Conservation (phyloP, 2,113 vertebrate species). For the Xiphophorus couchianus region DNA sequence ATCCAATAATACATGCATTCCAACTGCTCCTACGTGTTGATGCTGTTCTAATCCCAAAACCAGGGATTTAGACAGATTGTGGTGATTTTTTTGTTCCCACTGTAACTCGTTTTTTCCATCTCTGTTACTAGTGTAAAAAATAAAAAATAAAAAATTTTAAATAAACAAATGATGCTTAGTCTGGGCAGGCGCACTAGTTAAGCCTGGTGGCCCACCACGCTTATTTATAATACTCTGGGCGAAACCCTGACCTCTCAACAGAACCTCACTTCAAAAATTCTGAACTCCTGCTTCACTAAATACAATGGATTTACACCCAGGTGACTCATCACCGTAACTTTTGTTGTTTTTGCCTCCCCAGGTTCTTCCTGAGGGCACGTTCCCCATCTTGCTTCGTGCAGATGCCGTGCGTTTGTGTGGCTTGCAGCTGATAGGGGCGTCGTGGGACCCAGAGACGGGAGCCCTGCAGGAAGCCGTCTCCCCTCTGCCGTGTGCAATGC, state of each 20-base stretch:
- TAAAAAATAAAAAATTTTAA: too few species aligned
- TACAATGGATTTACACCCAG: neutral
- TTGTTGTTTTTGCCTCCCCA: slow-evolving; percentile 31
- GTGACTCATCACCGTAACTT: neutral
- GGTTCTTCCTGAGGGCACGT: slow-evolving; percentile 52
- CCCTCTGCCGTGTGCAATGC: slow-evolving; percentile 67
- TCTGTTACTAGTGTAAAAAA: too few species aligned
- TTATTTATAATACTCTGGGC: too few species aligned
- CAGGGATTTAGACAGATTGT: too few species aligned
- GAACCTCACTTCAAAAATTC: neutral
- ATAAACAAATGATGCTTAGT: too few species aligned
- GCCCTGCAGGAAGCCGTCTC: slow-evolving; percentile 71
- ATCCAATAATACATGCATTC: too few species aligned
- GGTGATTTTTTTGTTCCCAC: too few species aligned
- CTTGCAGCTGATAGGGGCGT: slow-evolving; percentile 80
- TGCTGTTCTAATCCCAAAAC: too few species aligned
- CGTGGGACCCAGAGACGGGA: slow-evolving; percentile 75
- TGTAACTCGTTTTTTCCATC: too few species aligned
- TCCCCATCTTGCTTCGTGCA: slow-evolving; percentile 25
- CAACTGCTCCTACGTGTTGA: too few species aligned
- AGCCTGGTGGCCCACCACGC: too few species aligned
- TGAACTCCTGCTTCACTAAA: neutral
- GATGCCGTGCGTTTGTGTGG: slow-evolving; percentile 77
- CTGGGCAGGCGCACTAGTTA: too few species aligned
- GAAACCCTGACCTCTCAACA: neutral